These are phyloP conservation scores for Styela plicata DNA, from an alignment of 23 tunicate species.

Conservation along the genomic window DNA sequence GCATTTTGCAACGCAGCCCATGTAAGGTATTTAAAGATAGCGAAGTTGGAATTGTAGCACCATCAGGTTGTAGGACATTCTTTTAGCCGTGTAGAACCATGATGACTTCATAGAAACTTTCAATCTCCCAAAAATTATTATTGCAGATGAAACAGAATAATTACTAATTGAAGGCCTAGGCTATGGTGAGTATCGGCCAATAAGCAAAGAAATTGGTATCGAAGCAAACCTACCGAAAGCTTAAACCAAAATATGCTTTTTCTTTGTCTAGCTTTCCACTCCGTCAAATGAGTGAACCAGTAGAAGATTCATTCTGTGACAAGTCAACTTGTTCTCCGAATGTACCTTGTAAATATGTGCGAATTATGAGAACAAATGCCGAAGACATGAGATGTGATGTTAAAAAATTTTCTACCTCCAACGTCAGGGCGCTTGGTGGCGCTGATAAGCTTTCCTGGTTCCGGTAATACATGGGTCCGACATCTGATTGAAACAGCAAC, in stretches of 20 bases:
- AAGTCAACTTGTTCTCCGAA: not conserved
- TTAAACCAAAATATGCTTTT: too few species aligned
- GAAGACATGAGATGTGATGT: constrained; percentile 27
- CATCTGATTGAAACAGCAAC: constrained; percentile 44
- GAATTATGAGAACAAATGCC: constrained; percentile 15
- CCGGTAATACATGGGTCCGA: constrained; percentile 54
- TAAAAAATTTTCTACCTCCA: constrained; percentile 21
- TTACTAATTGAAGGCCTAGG: too few species aligned
- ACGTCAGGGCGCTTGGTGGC: not conserved
- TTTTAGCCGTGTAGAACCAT: too few species aligned
- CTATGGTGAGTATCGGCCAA: too few species aligned
- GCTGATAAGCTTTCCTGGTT: constrained; percentile 43
- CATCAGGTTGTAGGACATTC: too few species aligned
- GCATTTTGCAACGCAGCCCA: too few species aligned
- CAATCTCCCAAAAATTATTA: too few species aligned
- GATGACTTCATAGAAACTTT: too few species aligned
- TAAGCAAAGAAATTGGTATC: not conserved
- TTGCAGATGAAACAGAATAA: too few species aligned
- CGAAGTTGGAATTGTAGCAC: too few species aligned
- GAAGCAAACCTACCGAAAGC: not conserved
- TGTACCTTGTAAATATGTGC: not conserved
- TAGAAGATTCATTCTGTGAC: not conserved
- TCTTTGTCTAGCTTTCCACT: not conserved
- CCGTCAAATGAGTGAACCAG: not conserved
- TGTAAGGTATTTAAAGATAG: too few species aligned